Evolutionary conservation across 2,797 vertebrate genomes (phyloP).

Genomic region (Tragopan temminckii): DNA sequence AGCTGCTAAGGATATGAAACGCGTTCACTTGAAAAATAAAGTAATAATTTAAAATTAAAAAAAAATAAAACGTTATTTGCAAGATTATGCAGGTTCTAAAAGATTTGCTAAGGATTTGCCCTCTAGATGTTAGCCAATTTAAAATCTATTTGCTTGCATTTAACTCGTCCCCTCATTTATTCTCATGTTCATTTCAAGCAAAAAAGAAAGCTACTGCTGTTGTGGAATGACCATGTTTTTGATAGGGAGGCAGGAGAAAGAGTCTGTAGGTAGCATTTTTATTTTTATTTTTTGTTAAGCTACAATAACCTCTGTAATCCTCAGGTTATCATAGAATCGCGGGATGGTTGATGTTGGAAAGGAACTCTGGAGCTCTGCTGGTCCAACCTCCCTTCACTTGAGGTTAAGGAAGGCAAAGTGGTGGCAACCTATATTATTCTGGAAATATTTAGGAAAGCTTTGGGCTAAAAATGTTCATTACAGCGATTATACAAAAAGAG

Average conservation of each 20-base stretch:
- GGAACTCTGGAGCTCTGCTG: background rate
- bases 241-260: background rate
- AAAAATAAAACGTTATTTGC: background rate
- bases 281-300: background rate
- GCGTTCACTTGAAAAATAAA: background rate
- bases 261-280: background rate
- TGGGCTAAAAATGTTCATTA: background rate
- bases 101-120: background rate
- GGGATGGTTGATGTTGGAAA: background rate
- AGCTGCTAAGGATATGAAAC: background rate
- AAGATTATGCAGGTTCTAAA: background rate
- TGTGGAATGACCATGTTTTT: background rate
- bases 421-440: background rate
- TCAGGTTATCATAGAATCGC: background rate
- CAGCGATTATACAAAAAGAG: background rate
- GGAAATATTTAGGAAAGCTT: background rate
- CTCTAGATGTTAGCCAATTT: background rate
- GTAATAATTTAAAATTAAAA: background rate
- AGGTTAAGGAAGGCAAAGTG: background rate
- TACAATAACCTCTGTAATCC: background rate
- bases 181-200: background rate
- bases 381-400: background rate
- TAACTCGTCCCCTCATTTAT: background rate
- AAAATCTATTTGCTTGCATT: slow-evolving; percentile 7
- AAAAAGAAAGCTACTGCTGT: background rate